Conservation (phyloP, 2,113 vertebrate species). For the Boleophthalmus pectinirostris region DNA sequence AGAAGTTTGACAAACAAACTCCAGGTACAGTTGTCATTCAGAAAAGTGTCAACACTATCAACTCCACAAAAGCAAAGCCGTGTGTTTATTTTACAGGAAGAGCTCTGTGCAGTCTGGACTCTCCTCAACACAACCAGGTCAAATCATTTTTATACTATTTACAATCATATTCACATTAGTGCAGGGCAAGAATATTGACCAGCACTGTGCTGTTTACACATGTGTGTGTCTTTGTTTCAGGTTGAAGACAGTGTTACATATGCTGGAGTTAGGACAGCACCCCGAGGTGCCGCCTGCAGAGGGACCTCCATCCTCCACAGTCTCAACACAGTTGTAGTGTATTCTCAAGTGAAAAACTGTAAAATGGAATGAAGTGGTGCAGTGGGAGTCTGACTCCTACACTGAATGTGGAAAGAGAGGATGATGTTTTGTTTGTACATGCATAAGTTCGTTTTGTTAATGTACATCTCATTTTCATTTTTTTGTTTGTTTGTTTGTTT, state of each 20-base stretch:
- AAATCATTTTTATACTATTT: too few species aligned
- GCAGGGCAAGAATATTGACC: too few species aligned
- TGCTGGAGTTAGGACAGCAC: too few species aligned
- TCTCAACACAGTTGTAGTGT: background rate
- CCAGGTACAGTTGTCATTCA: background rate
- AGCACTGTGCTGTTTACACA: background rate
- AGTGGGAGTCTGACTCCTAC: too few species aligned
- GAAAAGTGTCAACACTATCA: background rate
- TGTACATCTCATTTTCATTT: too few species aligned
- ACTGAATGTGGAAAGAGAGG: too few species aligned
- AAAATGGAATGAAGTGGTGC: accelerated
- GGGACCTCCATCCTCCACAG: background rate
- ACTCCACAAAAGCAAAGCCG: background rate
- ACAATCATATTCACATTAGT: too few species aligned
- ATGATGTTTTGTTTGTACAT: too few species aligned
- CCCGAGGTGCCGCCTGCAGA: accelerated
- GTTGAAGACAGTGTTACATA: background rate
- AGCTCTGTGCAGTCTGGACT: too few species aligned
- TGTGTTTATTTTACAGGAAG: too few species aligned
- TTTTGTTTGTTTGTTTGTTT: too few species aligned
- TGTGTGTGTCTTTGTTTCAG: background rate
- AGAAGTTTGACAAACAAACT: background rate
- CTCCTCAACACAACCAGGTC: background rate
- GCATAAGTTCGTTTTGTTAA: too few species aligned
- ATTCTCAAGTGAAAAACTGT: constrained; percentile 4